phyloP scores from a whole-genome alignment of 2,113 vertebrate species.

The Sitta europaea region DNA sequence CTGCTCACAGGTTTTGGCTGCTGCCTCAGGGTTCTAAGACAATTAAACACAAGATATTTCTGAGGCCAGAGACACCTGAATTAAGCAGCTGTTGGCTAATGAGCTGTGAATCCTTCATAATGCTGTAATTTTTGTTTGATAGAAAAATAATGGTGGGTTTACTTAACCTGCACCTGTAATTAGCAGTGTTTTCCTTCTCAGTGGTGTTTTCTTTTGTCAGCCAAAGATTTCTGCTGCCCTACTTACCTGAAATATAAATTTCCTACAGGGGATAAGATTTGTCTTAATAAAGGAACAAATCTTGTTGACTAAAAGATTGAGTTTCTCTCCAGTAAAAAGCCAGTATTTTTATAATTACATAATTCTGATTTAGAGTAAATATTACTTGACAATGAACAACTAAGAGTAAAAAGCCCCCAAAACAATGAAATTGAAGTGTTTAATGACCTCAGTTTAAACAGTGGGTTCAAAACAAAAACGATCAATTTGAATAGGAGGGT shows the following conservation, averaged over 20 bases:
- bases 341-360: neutral
- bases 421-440: neutral
- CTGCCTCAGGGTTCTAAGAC: neutral
- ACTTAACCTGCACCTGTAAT: neutral
- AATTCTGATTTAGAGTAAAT: neutral
- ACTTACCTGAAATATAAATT: neutral
- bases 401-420: fast-evolving
- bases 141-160: neutral
- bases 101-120: neutral
- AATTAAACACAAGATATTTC: neutral
- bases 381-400: neutral
- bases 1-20: neutral
- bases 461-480: neutral
- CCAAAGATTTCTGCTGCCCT: neutral
- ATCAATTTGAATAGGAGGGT: neutral
- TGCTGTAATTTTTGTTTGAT: neutral
- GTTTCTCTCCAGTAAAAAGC: neutral
- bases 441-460: neutral
- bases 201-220: neutral
- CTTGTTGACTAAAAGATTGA: neutral
- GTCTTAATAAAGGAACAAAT: neutral
- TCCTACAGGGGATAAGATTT: neutral
- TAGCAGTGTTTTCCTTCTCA: neutral
- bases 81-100: neutral
- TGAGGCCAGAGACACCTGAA: neutral